Conservation (phyloP, 2,797 vertebrate genomes). For the Scolopax rusticola region DNA sequence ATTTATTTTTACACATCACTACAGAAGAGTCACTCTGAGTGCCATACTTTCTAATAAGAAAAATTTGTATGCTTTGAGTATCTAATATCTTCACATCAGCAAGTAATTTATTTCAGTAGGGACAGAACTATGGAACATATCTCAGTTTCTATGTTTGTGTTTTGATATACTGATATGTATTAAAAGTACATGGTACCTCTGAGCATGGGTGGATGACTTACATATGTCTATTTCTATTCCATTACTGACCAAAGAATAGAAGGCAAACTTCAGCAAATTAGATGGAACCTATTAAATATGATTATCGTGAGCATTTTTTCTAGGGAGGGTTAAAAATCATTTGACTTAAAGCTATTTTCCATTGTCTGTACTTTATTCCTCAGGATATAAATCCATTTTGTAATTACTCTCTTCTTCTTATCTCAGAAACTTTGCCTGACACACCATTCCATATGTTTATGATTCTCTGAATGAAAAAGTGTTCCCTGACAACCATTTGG, state of each 20-base stretch:
- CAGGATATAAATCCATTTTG: conserved; percentile 81
- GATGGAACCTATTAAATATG: conserved; percentile 38
- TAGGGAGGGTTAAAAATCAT: conserved; percentile 71
- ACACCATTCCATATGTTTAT: conserved; percentile 84
- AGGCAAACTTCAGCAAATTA: conserved; percentile 59
- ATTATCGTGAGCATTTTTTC: conserved; percentile 68
- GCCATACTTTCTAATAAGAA: conserved; percentile 38
- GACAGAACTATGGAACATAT: not conserved
- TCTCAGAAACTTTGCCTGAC: conserved; percentile 83
- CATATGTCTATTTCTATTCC: conserved; percentile 22
- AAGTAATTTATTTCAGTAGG: conserved; percentile 56
- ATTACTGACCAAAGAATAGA: conserved; percentile 25
- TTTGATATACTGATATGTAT: conserved; percentile 31
- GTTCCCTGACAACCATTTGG: conserved; percentile 81
- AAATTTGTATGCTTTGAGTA: conserved; percentile 37
- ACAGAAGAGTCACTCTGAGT: conserved; percentile 18
- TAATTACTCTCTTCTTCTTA: conserved; percentile 80
- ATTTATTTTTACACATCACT: conserved; percentile 46
- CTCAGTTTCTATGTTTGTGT: conserved; percentile 8
- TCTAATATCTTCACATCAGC: conserved; percentile 45
- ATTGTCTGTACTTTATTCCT: conserved; percentile 73
- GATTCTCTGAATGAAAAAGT: conserved; percentile 85
- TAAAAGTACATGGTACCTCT: conserved; percentile 32
- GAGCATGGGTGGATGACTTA: conserved; percentile 12
- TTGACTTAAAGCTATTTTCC: conserved; percentile 73